Percentiles rank a stretch among this genome's conserved stretches.
These are phyloP conservation scores for Bactericera cockerelli DNA, from an alignment of 1,140 invertebrate genomes.

Conservation along the genomic window DNA sequence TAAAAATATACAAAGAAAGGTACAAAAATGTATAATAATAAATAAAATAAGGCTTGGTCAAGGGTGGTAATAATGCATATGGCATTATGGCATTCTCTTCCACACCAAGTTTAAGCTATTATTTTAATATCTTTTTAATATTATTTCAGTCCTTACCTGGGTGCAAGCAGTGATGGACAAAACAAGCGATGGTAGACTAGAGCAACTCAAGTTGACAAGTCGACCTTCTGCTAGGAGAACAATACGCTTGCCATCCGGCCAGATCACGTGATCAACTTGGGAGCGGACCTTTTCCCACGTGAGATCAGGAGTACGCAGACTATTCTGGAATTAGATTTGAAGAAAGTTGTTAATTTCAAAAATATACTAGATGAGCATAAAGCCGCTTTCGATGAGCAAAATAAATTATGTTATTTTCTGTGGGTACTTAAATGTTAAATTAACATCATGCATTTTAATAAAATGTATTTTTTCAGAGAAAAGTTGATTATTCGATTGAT, in stretches of 20 bases:
- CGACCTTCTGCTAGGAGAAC: slow-evolving; percentile 89
- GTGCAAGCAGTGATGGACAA: slow-evolving; percentile 86
- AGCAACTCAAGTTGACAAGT: slow-evolving; percentile 90
- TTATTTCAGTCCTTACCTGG: no score
- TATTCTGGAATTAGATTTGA: slow-evolving; percentile 49
- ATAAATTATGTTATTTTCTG: background rate
- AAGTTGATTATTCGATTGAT: no score
- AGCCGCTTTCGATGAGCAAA: background rate
- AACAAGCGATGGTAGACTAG: slow-evolving; percentile 92
- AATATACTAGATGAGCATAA: background rate
- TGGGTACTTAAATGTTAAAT: background rate
- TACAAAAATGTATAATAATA: no score
- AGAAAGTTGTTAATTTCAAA: slow-evolving; percentile 2
- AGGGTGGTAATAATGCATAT: no score
- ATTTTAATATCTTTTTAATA: no score
- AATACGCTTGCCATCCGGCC: slow-evolving; percentile 82
- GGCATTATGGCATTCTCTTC: no score
- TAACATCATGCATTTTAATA: no score
- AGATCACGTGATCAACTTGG: slow-evolving; percentile 94
- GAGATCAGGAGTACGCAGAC: slow-evolving; percentile 78
- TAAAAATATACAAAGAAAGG: no score
- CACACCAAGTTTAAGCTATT: no score
- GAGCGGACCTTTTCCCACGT: slow-evolving; percentile 95
- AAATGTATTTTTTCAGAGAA: no score
- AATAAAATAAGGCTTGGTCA: no score